A percentile compares a stretch with the other conserved stretches of the same genome.
Conservation (phyloP, 2,888 invertebrate genomes). For the Platypus cylindrus region DNA sequence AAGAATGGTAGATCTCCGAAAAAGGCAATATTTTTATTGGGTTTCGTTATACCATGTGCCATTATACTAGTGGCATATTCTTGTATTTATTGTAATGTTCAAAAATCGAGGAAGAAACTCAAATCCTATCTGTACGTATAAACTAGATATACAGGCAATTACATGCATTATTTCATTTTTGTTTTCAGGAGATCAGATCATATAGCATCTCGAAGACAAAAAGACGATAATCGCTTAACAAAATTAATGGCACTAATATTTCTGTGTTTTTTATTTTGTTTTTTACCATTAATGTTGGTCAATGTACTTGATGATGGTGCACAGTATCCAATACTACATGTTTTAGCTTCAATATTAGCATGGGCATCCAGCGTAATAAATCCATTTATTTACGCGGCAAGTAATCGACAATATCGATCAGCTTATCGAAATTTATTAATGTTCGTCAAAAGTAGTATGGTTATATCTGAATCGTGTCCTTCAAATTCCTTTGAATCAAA, state of each 20-base stretch:
- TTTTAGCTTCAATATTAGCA: constrained; percentile 72
- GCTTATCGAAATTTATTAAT: constrained; percentile 45
- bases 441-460: constrained; percentile 28
- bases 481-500: constrained; percentile 21
- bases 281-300: constrained; percentile 76
- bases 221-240: constrained; percentile 71
- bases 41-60: constrained; percentile 71
- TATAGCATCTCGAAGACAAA: constrained; percentile 31
- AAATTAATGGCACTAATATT: constrained; percentile 81
- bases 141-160: neutral
- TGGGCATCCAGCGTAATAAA: constrained; percentile 87
- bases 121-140: constrained; percentile 54
- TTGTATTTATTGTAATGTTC: constrained; percentile 72
- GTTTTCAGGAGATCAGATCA: constrained; percentile 25
- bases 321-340: constrained; percentile 60
- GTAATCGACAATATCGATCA: constrained; percentile 67
- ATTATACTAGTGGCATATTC: constrained; percentile 77
- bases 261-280: constrained; percentile 72
- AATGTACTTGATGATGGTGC: constrained; percentile 72
- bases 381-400: constrained; percentile 81
- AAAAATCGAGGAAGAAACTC: constrained; percentile 58
- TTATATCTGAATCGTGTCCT: constrained; percentile 26
- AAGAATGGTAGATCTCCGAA: constrained; percentile 70
- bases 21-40: constrained; percentile 70
- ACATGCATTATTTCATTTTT: constrained; percentile 2